These are phyloP conservation scores for Gari tellinella DNA, from an alignment of 2,888 invertebrate genomes.

Conservation along the genomic window DNA sequence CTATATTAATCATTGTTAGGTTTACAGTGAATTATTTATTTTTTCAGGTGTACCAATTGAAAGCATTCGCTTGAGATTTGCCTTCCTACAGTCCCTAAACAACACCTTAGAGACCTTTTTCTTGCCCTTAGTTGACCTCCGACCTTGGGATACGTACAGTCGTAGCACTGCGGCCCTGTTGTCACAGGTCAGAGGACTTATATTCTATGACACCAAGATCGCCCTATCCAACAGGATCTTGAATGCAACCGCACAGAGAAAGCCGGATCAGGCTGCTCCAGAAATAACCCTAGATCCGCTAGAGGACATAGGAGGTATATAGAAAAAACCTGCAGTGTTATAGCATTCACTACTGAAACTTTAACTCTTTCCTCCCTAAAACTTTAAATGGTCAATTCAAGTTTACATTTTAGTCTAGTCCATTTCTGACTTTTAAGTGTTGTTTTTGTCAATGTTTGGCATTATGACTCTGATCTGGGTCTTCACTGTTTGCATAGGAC, in stretches of 20 bases:
- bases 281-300: conserved; percentile 83
- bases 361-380: no score
- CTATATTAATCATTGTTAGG: no score
- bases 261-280: conserved; percentile 83
- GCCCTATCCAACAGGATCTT: conserved; percentile 80
- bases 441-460: no score
- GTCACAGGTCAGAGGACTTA: conserved; percentile 71
- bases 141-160: conserved; percentile 76
- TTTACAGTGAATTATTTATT: no score
- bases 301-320: conserved; percentile 81
- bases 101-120: conserved; percentile 81
- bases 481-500: no score
- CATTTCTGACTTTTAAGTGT: no score
- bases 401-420: no score
- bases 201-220: conserved; percentile 82
- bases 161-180: conserved; percentile 78
- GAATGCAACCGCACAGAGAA: conserved; percentile 81
- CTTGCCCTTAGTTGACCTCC: conserved; percentile 81
- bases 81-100: conserved; percentile 81
- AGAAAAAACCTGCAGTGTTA: no score
- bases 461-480: no score
- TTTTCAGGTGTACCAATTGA: conserved; percentile 79
- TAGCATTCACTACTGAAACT: no score
- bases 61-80: conserved; percentile 80
- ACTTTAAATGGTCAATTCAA: no score